Evolutionary conservation across 2,113 vertebrate species (phyloP).

Genomic region (Cairina moschata): DNA sequence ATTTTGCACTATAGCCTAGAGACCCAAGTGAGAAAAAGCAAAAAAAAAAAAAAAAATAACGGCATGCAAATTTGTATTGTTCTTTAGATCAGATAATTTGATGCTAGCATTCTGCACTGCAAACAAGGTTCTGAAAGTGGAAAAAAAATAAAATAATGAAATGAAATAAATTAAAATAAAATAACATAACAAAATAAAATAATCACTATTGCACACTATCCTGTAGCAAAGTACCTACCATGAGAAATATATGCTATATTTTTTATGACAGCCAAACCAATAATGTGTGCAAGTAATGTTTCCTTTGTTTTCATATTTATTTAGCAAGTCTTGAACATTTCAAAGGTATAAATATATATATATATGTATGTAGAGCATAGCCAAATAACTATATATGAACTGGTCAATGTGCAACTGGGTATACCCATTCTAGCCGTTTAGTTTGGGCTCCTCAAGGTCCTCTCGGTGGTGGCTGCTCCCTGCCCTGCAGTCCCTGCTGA

Average conservation of each 20-base stretch:
- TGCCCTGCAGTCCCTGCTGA: too few species aligned
- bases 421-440: conserved; percentile 2
- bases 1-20: conserved; percentile 66
- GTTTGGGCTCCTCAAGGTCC: not conserved
- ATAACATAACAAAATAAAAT: not conserved
- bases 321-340: conserved; percentile 72
- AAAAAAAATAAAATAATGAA: not conserved
- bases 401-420: conserved; percentile 52
- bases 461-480: too few species aligned
- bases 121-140: conserved; percentile 46
- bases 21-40: conserved; percentile 60
- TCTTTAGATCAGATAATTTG: conserved; percentile 55
- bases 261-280: conserved; percentile 62
- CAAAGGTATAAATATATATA: conserved; percentile 67
- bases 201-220: conserved; percentile 42
- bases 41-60: conserved; percentile 1
- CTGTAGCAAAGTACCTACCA: conserved; percentile 46
- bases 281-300: conserved; percentile 52
- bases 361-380: conserved; percentile 71
- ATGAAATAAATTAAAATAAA: not conserved
- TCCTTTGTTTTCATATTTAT: conserved; percentile 72
- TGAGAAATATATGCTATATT: conserved; percentile 65
- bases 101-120: conserved; percentile 35
- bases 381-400: conserved; percentile 73
- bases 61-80: not conserved